Evolutionary conservation across 2,113 vertebrate species (phyloP), one percentile per base, ranked within the genome.

Genomic region (Xiphophorus hellerii): DNA sequence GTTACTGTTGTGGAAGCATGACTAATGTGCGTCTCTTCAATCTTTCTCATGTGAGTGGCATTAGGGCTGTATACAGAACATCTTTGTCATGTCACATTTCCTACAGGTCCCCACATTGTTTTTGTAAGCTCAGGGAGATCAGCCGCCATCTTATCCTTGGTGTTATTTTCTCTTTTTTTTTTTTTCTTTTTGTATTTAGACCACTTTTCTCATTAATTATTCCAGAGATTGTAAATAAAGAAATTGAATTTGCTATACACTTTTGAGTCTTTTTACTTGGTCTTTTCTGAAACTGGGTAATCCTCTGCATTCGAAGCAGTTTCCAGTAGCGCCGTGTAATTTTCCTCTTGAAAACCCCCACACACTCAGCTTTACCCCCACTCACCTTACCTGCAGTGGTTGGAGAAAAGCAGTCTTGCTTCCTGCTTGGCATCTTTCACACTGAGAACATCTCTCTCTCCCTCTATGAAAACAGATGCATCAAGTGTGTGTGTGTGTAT

Each of bases 61-160:
- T 92, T 92, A 84, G 89, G 86, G 87, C 87, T 91, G 72, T 89
- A 85, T 88, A 90, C 84, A 90, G 80, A 87, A 80, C 76, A 82
- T 90, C 83, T 88, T 85, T 11, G 51, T 58, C 51, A 58, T 58
- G 51, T 91, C 75, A 82, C 64, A 70, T 90, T 78, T 71, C 82
- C 80, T 77, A 74, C 87, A 88, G 81, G 84, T 92, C 84, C 51
- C 89, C 83, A 83, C 69, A 4, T 90, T 90, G 82, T 92, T 87
- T 92, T 93, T 86, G 93, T 87, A 94, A 91, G 89, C 94, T 95
- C 94, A 95, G 94, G 94, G 94, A 95, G 93, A 93, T 85, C 88
- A 92, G 90, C 86, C 77, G 83, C 89, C 92, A 86, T 90, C 58
- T 82, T 87, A 73, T 63, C 88, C 12, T 78, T 78, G 22, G n/a